Base-by-base conservation (phyloP, 1,140 invertebrate species). In the Drosophila repletoides region DNA sequence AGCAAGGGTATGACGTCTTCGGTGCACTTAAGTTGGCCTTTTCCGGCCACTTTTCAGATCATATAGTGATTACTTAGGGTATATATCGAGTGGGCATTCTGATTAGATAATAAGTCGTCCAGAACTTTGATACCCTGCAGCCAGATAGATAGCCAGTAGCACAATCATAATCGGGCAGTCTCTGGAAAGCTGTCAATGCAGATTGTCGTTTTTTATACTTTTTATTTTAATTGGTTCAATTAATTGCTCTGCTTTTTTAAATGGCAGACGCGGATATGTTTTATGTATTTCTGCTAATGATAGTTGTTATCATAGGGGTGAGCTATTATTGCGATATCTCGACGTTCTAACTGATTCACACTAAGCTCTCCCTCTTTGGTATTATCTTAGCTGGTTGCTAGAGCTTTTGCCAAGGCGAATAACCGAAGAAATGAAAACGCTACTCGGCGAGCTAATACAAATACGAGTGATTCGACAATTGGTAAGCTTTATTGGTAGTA, bases 401-500 rank as follows among this genome's bases (percentile, higher is more conserved):
- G n/a, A 4, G 10, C 19, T 3, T 3, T 40, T 40, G 15, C 2
- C 1, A 38, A 38, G 3, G 0, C 10, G 5, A 40, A 9, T 7
- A 40, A 10, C 3, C 17, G 17, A 19, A n/a, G 17, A 6, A 36
- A 6, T 14, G 10, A 36, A 17, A n/a, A n/a, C n/a, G 0, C 33
- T 6, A 10, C 33, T 3, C 9, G 1, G 5, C 36, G 19, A 40
- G 17, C 1, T 10, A n/a, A n/a, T n/a, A n/a, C 36, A 1, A n/a
- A 4, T n/a, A 15, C 3, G 5, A 15, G 12, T 12, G 6, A 33
- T 2, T 9, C 21, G 14, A 14, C 19, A 4, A 51, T 14, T 7
- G 51, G 51, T 53, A 28, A 53, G 48, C 19, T 36, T 34, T 36
- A 24, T 7, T 5, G 12, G 6, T 36, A 36, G n/a, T n/a, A n/a